Conservation (phyloP, 2,113 vertebrate genomes). For the Paradoxurus hermaphroditus region DNA sequence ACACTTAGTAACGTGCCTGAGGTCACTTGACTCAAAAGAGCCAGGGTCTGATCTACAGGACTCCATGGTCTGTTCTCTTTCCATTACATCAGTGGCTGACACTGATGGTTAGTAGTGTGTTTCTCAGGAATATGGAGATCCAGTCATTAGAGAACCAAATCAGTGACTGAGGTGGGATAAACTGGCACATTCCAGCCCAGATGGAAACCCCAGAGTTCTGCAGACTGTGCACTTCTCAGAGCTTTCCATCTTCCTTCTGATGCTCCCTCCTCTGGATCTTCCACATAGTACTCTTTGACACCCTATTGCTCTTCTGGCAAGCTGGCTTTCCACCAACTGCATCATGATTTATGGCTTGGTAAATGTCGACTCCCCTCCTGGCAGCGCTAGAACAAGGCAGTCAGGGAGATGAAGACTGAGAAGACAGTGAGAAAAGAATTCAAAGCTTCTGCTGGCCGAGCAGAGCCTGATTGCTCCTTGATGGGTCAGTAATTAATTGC, state of each 20-base stretch:
- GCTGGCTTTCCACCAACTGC: slow-evolving; percentile 21
- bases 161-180: not conserved
- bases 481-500: slow-evolving; percentile 66
- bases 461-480: not conserved
- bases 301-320: not conserved
- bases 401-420: slow-evolving; percentile 42
- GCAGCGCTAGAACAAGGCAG: not conserved
- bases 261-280: fast-evolving
- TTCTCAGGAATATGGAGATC: not conserved
- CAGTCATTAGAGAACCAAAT: not conserved
- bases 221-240: not conserved
- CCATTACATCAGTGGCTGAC: not conserved
- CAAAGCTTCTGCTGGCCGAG: fast-evolving
- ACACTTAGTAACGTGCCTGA: too few species aligned
- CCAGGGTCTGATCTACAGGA: not conserved
- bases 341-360: slow-evolving; percentile 45
- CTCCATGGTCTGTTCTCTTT: not conserved
- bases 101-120: not conserved
- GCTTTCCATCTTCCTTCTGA: not conserved
- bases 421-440: slow-evolving; percentile 16
- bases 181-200: not conserved
- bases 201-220: not conserved
- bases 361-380: not conserved
- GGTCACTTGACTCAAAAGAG: not conserved
- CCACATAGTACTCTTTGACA: not conserved